Conservation (phyloP, 2,113 vertebrate species). For the Vulpes vulpes region DNA sequence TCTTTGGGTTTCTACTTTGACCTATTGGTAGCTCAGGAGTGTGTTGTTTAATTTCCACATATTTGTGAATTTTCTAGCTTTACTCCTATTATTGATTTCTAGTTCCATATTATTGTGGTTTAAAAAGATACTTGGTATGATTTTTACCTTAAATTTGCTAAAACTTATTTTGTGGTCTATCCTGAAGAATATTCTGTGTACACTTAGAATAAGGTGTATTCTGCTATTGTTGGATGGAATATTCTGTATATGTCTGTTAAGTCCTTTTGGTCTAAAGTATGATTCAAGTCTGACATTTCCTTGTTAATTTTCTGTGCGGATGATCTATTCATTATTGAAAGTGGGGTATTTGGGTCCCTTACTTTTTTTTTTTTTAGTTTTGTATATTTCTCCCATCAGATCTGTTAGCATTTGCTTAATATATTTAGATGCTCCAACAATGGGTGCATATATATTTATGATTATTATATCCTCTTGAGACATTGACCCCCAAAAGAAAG, state of each 20-base stretch:
- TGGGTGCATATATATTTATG: not conserved
- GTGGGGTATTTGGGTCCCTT: not conserved
- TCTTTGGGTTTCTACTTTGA: not conserved
- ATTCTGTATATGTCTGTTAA: not conserved
- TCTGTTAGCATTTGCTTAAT: not conserved
- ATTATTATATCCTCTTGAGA: not conserved
- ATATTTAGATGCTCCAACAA: not conserved
- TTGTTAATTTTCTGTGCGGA: not conserved
- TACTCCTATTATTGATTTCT: not conserved
- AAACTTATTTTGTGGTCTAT: not conserved
- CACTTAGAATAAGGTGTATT: not conserved
- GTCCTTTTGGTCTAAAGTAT: not conserved
- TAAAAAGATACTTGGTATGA: not conserved
- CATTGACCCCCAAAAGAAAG: not conserved
- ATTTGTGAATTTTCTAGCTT: not conserved
- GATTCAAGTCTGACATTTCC: not conserved
- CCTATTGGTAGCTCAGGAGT: not conserved
- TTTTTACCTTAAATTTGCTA: not conserved
- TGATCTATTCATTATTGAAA: not conserved
- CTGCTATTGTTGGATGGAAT: not conserved
- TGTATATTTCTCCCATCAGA: not conserved
- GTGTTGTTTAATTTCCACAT: not conserved
- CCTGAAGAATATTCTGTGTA: not conserved
- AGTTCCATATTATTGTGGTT: not conserved
- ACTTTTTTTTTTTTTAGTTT: not conserved